Conservation (phyloP, 92 coral and sea anemone genomes). For the Isaurus tuberculatus region DNA sequence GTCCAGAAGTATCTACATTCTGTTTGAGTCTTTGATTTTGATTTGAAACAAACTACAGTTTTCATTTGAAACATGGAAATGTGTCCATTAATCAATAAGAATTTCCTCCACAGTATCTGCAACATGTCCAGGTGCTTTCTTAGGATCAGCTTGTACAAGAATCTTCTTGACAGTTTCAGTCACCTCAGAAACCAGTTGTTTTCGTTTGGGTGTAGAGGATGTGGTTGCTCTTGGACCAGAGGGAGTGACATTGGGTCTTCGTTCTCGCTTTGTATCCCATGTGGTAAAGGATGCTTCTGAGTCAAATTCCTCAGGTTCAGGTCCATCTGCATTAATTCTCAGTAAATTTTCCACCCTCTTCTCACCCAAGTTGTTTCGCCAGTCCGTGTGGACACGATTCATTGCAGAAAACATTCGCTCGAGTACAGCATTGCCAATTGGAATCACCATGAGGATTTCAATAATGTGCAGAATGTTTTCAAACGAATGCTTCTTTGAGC, state of each 20-base stretch:
- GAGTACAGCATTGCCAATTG: background rate
- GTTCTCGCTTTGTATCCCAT: background rate
- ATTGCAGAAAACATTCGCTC: background rate
- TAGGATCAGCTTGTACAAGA: constrained; percentile 1
- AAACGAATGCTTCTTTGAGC: background rate
- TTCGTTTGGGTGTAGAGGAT: background rate
- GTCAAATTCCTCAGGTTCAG: background rate
- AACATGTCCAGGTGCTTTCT: background rate
- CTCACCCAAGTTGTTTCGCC: background rate
- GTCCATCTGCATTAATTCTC: background rate
- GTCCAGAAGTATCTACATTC: too few relatives aligned
- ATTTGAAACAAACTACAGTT: background rate
- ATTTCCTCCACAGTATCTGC: constrained; percentile 1
- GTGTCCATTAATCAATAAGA: background rate
- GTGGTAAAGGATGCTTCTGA: background rate
- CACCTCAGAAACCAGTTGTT: background rate
- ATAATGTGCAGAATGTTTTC: background rate
- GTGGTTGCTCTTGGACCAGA: background rate
- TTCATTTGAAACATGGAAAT: background rate
- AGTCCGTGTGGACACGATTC: constrained; percentile 5
- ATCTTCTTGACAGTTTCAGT: background rate
- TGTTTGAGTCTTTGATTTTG: background rate
- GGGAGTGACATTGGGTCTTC: background rate
- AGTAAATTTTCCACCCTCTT: background rate
- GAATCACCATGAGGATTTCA: background rate